phyloP scores from a whole-genome alignment of 2,113 vertebrate genomes.

The Helogale parvula region DNA sequence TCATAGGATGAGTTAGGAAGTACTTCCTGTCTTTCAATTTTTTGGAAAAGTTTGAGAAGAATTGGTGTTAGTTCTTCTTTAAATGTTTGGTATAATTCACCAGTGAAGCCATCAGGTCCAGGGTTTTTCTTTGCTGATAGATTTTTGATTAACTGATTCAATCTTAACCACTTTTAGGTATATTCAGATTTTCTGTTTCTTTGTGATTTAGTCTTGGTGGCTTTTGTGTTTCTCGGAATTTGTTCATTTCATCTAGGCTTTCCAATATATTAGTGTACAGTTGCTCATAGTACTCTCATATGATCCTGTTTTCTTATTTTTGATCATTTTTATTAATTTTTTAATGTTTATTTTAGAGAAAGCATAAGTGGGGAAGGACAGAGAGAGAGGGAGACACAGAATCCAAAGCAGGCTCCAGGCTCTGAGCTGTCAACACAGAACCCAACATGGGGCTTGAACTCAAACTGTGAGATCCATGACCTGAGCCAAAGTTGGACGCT shows the following conservation, averaged over 20 bases:
- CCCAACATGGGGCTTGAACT: too few relatives aligned
- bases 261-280: neutral
- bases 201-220: neutral
- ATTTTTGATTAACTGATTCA: neutral
- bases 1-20: neutral
- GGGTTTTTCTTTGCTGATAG: neutral
- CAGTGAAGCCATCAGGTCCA: neutral
- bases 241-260: neutral
- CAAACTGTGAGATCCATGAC: too few relatives aligned
- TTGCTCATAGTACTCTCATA: neutral
- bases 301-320: neutral
- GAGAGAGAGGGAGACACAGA: too few relatives aligned
- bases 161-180: neutral
- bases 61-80: neutral
- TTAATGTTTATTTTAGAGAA: too few relatives aligned
- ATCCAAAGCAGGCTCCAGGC: too few relatives aligned
- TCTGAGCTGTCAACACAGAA: too few relatives aligned
- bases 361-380: too few relatives aligned
- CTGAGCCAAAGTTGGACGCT: too few relatives aligned
- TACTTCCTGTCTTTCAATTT: neutral
- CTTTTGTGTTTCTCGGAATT: neutral
- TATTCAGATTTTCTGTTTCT: neutral
- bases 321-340: neutral
- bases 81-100: neutral
- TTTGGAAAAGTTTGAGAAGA: neutral